Evolutionary conservation across 1,140 invertebrate genomes (phyloP), one percentile per base, ranked within the genome.

Genomic region (Penaeus vannamei): DNA sequence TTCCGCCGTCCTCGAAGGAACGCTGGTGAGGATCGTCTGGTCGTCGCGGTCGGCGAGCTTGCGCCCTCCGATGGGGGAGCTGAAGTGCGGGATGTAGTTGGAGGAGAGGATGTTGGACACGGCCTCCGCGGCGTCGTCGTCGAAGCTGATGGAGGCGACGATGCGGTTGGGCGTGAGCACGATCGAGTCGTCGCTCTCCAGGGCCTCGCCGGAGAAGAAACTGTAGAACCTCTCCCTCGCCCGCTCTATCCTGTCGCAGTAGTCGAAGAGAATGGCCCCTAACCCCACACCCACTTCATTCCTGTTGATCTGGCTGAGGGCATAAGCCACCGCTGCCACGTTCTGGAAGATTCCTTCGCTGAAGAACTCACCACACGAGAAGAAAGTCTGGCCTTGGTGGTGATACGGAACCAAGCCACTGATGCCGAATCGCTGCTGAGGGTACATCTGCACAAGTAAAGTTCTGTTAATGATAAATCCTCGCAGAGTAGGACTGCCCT

Each of bases 1-100:
- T 81, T 91, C 91, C 32, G 89, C 89, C 19, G 91, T 87, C 23
- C 91, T 69, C 10, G 91, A 90, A 4, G 91, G 91, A 12, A 91
- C 91, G 32, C 91, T 91, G 4, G 88, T 89, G 29, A 91, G 81
- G 53, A 90, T 91, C 29, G 85, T 91, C 5, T 64, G 72, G 66
- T 91, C 91, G 19, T 81, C 66, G 17, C 90, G 76, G 53, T 91
- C 87, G 61, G 77, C 46, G n/a, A 90, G 72, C 72, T 89, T 90
- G 32, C 60, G 85, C 1, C 82, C 89, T 76, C 93, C 93, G 26
- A 94, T 91, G 83, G 93, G 94, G 29, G 90, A 83, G 85, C 93
- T 93, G 87, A 93, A 93, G 23, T 92, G 92, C 72, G 93, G 93
- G 26, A 94, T 91, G 89, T 93, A 93, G 29, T 93, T 92, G 14